Base-by-base conservation (phyloP, 1,140 invertebrate species). In the Aphelinus certus region DNA sequence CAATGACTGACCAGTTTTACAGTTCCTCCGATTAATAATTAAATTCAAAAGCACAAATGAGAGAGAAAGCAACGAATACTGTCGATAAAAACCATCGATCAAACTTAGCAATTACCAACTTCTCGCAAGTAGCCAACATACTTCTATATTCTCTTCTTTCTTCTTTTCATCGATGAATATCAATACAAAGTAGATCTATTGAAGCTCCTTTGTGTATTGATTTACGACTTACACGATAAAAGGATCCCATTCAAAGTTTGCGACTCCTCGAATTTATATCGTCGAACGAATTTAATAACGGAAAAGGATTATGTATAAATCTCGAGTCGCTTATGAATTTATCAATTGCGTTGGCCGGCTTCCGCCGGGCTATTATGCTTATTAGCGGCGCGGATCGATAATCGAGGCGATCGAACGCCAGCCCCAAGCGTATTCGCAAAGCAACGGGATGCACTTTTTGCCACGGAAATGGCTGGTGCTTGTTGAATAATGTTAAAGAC, bases 51-150 rank as follows among this genome's bases (percentile, higher is more conserved):
- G 57, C 26, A 60, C 60, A 2, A 61, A 49, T 46, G 47, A 53
- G 48, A 70, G 42, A 58, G 46, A 60, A 51, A 62, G 68, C 51
- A 70, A 61, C 46, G 63, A 58, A 51, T 49, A 58, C 48, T 26
- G 53, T 26, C 42, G 26, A 61, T 4, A 61, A 58, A 72, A 57
- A 72, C 1, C 70, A n/a, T 49, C 3, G 47, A 7, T 9, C 48
- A 67, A 73, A 67, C 63, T 67, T 73, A 26, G 63, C 7, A 61
- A 73, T 73, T 66, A 67, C 56, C 60, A 73, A 73, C 65, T 68
- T 74, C 57, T 57, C 67, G 49, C 46, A 46, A 64, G 65, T 63
- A 53, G n/a, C 4, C 57, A 43, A 62, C 68, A 51, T 6, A 47
- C 73, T 72, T 48, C 10, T 55, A 47, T 66, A n/a, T 26, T 56